These are phyloP conservation scores for Chloropsis cyanopogon DNA, from an alignment of 2,113 vertebrate genomes.

Conservation along the genomic window DNA sequence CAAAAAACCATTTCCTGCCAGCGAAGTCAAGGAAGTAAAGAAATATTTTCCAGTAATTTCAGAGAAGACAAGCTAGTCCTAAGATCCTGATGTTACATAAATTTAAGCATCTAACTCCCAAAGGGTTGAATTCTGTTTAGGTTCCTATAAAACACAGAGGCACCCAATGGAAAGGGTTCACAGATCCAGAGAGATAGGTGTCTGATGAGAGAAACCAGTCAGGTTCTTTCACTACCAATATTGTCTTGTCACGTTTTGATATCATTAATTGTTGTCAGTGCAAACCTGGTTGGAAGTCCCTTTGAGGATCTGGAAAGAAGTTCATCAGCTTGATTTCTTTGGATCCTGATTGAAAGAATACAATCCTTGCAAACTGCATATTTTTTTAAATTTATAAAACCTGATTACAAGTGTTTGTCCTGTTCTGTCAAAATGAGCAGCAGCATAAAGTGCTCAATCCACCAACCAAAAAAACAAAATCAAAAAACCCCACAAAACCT, in stretches of 20 bases:
- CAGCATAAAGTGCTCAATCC: background rate
- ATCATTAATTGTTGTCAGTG: background rate
- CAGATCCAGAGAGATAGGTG: background rate
- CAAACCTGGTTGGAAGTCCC: background rate
- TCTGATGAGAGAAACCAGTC: background rate
- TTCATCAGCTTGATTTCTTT: background rate
- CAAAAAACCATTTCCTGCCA: background rate
- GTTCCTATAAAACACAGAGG: background rate
- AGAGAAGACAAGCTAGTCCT: background rate
- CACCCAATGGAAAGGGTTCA: background rate
- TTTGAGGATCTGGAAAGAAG: background rate
- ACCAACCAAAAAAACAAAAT: background rate
- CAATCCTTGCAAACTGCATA: background rate
- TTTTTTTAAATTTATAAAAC: background rate
- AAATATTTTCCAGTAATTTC: background rate
- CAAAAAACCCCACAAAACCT: background rate
- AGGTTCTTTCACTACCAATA: background rate
- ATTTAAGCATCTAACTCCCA: background rate
- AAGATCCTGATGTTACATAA: background rate
- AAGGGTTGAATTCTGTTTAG: background rate
- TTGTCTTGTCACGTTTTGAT: background rate
- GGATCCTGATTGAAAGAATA: background rate
- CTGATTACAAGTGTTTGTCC: background rate
- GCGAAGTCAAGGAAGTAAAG: background rate
- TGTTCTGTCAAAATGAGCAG: background rate